Percentiles rank a stretch among this genome's conserved stretches.
Conservation (phyloP, 1,140 invertebrate species). For the Pantala flavescens region DNA sequence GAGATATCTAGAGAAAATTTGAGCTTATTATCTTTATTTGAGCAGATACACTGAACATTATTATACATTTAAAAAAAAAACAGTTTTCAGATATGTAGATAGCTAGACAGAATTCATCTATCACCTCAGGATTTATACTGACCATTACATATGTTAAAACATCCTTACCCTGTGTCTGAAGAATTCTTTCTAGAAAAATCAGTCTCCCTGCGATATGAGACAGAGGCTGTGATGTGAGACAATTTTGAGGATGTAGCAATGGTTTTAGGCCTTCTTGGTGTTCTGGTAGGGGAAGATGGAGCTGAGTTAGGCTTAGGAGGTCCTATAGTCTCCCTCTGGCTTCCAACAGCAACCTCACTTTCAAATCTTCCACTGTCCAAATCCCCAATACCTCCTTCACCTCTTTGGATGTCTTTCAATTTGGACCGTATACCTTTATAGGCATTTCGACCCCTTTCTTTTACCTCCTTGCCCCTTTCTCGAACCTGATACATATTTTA, state of each 20-base stretch:
- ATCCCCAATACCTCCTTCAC: background rate
- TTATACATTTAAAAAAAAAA: no score
- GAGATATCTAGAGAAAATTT: no score
- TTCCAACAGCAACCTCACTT: background rate
- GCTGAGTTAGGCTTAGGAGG: constrained; percentile 44
- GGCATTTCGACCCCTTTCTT: constrained; percentile 41
- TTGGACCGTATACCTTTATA: constrained; percentile 60
- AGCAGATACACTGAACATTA: no score
- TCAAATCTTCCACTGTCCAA: background rate
- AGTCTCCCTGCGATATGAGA: constrained; percentile 41
- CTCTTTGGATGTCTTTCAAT: constrained; percentile 40
- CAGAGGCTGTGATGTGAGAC: constrained; percentile 34
- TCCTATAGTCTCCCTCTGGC: background rate
- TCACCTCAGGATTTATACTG: no score
- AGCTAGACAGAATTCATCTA: no score
- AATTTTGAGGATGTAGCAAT: constrained; percentile 21
- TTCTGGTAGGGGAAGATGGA: constrained; percentile 52
- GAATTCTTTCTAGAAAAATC: constrained; percentile 29
- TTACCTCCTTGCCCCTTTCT: constrained; percentile 59
- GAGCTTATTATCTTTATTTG: no score
- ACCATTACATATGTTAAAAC: no score
- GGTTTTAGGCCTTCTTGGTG: constrained; percentile 35
- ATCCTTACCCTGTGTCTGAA: background rate
- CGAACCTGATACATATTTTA: constrained; percentile 45
- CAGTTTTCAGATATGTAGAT: no score